Evolutionary conservation across 2,888 invertebrate species (phyloP).

Genomic region (Lepidonotus clava): DNA sequence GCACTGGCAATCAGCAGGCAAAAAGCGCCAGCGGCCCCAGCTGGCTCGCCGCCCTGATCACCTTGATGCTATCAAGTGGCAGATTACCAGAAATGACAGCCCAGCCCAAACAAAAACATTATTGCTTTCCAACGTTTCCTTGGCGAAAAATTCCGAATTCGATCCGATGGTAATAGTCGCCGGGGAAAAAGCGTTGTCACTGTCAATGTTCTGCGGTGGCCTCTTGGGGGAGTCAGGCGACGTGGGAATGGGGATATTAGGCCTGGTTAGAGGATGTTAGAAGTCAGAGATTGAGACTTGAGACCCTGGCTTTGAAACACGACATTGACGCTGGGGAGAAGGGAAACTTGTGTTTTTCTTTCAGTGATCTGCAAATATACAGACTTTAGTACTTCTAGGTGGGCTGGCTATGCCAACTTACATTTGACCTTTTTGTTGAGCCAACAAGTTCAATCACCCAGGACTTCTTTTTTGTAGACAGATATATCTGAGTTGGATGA

Average conservation of each 20-base stretch:
- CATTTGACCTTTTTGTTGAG: too few relatives aligned
- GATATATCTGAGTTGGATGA: too few relatives aligned
- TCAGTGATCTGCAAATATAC: too few relatives aligned
- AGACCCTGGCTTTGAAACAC: too few relatives aligned
- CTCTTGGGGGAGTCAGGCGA: neutral
- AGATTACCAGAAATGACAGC: slow-evolving; percentile 43
- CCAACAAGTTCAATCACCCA: too few relatives aligned
- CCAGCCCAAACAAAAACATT: slow-evolving; percentile 22
- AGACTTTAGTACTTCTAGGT: too few relatives aligned
- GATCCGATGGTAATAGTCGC: slow-evolving; percentile 22
- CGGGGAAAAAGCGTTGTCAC: neutral
- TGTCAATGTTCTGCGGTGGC: neutral
- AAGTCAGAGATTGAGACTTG: too few relatives aligned
- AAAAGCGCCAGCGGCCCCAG: neutral
- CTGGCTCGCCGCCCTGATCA: neutral
- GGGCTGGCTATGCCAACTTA: too few relatives aligned
- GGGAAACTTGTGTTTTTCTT: too few relatives aligned
- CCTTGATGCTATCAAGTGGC: slow-evolving; percentile 46
- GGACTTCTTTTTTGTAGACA: too few relatives aligned
- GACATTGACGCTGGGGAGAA: too few relatives aligned
- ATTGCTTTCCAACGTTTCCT: slow-evolving; percentile 39
- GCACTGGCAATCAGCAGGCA: neutral
- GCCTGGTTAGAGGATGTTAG: too few relatives aligned
- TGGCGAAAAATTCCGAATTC: slow-evolving; percentile 6
- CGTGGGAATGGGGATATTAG: neutral